phyloP scores from a whole-genome alignment of 2,113 vertebrate genomes.

The Nyctereutes procyonoides region DNA sequence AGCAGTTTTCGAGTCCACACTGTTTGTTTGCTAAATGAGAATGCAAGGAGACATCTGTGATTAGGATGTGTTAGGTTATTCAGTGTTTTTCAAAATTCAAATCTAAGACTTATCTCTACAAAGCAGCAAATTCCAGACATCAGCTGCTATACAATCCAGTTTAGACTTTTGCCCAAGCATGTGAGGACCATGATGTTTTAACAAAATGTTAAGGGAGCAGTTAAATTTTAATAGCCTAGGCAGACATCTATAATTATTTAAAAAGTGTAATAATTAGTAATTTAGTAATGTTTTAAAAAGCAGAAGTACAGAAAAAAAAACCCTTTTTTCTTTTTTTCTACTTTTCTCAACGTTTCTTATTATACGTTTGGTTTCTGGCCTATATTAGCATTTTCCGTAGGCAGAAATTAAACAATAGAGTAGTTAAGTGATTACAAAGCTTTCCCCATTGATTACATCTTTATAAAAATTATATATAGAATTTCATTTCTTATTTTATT shows the following conservation, averaged over 20 bases:
- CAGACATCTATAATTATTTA: background rate
- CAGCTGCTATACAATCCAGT: background rate
- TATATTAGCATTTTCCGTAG: background rate
- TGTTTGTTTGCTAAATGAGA: constrained; percentile 36
- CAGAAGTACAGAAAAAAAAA: background rate
- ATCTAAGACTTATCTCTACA: background rate
- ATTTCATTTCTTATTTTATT: background rate
- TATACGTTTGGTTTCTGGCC: background rate
- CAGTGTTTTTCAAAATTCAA: constrained; percentile 51
- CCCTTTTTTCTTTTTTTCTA: background rate
- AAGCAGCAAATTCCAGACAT: constrained; percentile 43
- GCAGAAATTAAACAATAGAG: background rate
- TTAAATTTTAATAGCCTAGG: background rate
- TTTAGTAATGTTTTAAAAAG: background rate
- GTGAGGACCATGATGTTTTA: background rate
- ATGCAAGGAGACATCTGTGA: constrained; percentile 9
- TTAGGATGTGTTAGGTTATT: constrained; percentile 32
- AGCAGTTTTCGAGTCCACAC: background rate
- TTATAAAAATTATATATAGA: background rate
- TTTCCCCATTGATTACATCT: background rate
- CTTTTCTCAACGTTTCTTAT: background rate
- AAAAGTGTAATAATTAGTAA: background rate
- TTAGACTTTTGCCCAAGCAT: background rate
- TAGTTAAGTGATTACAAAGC: background rate
- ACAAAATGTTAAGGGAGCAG: background rate